These are phyloP conservation scores for Ooceraea biroi DNA, from an alignment of 1,140 invertebrate species.

Conservation along the genomic window DNA sequence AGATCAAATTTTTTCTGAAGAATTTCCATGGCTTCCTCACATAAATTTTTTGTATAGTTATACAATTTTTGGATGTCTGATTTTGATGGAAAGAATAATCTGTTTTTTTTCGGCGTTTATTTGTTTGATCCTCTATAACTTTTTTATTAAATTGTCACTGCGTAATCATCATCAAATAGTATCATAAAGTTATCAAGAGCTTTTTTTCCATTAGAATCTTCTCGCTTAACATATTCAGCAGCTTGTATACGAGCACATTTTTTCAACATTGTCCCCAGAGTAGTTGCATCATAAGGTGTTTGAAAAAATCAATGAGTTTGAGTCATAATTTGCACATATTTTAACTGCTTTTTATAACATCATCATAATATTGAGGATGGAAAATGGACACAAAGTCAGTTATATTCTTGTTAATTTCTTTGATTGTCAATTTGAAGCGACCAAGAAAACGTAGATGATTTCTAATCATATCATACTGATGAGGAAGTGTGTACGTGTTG, in stretches of 20 bases:
- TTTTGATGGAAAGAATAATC: slow-evolving; percentile 6
- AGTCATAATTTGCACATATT: slow-evolving; percentile 28
- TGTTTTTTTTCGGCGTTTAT: slow-evolving; percentile 2
- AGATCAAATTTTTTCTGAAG: slow-evolving; percentile 22
- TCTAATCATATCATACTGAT: slow-evolving; percentile 34
- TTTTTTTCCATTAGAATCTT: slow-evolving; percentile 1
- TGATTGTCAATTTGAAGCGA: slow-evolving; percentile 10
- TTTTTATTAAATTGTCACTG: slow-evolving; percentile 34
- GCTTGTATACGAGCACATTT: slow-evolving; percentile 25
- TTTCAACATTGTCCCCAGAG: slow-evolving; percentile 21
- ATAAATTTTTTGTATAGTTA: not conserved
- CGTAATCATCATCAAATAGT: not conserved
- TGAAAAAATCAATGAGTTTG: not conserved
- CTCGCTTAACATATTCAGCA: slow-evolving; percentile 1
- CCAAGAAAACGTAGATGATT: slow-evolving; percentile 18
- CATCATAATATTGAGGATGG: slow-evolving; percentile 6
- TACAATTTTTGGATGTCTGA: slow-evolving; percentile 19
- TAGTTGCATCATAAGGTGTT: slow-evolving; percentile 25
- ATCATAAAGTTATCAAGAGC: slow-evolving; percentile 13
- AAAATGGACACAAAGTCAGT: slow-evolving; percentile 22
- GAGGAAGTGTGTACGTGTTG: slow-evolving; percentile 6
- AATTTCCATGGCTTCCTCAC: slow-evolving; percentile 13
- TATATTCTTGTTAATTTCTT: slow-evolving; percentile 9
- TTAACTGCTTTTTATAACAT: slow-evolving; percentile 16
- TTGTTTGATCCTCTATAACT: not conserved